phyloP scores from a whole-genome alignment of 2,797 vertebrate species.

The Nyctalus aviator region DNA sequence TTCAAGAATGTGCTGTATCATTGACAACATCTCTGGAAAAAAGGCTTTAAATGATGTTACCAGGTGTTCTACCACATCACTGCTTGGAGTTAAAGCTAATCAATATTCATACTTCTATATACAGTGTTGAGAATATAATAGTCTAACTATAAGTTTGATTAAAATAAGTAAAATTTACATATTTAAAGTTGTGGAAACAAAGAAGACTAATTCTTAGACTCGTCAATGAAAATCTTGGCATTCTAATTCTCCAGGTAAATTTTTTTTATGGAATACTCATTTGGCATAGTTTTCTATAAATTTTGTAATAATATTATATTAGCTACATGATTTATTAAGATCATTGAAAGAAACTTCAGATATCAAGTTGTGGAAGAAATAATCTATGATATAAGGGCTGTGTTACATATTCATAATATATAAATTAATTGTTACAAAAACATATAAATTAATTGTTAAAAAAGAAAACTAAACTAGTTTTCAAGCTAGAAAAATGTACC shows the following conservation, averaged over 20 bases:
- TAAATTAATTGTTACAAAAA: not conserved
- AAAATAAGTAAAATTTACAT: constrained; percentile 24
- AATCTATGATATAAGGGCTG: not conserved
- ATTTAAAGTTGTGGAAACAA: not conserved
- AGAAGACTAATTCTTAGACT: not conserved
- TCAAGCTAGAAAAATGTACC: not conserved
- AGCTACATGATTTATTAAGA: not conserved
- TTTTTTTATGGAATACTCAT: not conserved
- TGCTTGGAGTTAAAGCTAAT: not conserved
- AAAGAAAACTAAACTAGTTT: not conserved
- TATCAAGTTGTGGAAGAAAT: not conserved
- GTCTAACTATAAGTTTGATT: not conserved
- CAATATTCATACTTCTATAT: not conserved
- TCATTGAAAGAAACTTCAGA: not conserved
- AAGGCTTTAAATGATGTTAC: not conserved
- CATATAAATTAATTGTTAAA: not conserved
- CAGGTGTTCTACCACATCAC: not conserved
- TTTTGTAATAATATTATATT: not conserved
- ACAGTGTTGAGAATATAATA: not conserved
- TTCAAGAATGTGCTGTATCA: not conserved
- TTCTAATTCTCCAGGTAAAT: not conserved
- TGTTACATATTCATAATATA: not conserved
- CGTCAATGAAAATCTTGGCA: not conserved
- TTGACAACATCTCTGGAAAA: not conserved
- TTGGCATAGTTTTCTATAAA: not conserved